A percentile compares a stretch with the other conserved stretches of the same genome.
Conservation (phyloP, 2,797 vertebrate genomes). For the Trichosurus vulpecula region DNA sequence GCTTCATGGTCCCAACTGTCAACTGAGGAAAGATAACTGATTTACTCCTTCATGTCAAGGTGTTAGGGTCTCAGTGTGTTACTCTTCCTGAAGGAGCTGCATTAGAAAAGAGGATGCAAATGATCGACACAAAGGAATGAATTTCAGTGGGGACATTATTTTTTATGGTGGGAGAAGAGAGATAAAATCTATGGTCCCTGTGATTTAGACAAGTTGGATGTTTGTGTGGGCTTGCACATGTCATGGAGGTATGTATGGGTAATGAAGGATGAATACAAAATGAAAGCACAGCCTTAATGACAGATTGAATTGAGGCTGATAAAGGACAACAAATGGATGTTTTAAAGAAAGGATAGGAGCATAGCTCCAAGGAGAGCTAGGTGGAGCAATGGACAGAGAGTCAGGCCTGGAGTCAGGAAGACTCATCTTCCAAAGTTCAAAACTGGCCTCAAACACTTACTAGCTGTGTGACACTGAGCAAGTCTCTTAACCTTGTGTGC, state of each 20-base stretch:
- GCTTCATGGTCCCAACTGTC: neutral
- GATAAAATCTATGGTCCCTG: neutral
- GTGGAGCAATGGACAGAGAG: neutral
- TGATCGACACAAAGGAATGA: neutral
- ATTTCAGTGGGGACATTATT: neutral
- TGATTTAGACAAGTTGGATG: neutral
- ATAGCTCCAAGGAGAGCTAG: neutral
- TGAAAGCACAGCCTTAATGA: neutral
- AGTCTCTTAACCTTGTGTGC: neutral
- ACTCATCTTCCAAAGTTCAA: neutral
- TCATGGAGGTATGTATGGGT: neutral
- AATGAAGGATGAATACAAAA: neutral
- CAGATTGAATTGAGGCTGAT: neutral
- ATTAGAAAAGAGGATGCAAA: neutral
- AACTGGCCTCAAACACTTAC: neutral
- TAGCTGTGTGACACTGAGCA: neutral
- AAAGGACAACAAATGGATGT: neutral
- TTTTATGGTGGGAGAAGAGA: neutral
- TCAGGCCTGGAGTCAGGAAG: neutral
- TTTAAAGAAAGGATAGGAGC: neutral
- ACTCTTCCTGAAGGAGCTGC: neutral
- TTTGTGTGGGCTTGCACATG: neutral
- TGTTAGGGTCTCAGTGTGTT: neutral
- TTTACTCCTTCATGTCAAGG: neutral
- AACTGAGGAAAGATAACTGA: neutral